A percentile compares a stretch with the other conserved stretches of the same genome.
Evolutionary conservation across 2,113 vertebrate genomes (phyloP).

Genomic region (Vombatus ursinus): DNA sequence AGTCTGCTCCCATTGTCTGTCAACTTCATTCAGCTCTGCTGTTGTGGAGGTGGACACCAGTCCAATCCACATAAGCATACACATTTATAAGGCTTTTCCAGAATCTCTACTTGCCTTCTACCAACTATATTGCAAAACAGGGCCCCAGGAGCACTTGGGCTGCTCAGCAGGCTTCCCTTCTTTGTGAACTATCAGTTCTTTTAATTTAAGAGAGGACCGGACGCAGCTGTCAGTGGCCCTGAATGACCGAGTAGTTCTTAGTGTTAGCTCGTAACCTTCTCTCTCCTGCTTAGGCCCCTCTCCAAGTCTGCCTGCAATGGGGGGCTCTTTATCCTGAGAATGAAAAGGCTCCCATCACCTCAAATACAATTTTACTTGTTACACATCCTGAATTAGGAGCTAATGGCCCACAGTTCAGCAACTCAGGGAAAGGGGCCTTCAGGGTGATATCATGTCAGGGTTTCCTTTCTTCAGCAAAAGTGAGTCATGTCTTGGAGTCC

Average conservation of each 20-base stretch:
- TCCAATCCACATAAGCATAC: fast-evolving
- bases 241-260: neutral
- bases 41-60: neutral
- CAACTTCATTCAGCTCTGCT: neutral
- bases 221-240: neutral
- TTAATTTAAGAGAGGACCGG: neutral
- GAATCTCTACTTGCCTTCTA: neutral
- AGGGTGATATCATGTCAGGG: neutral
- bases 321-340: neutral
- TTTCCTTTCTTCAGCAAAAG: constrained; percentile 9
- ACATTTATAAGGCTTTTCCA: neutral
- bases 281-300: neutral
- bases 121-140: neutral
- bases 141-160: fast-evolving
- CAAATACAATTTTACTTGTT: constrained; percentile 15
- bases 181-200: neutral
- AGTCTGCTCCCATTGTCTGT: neutral
- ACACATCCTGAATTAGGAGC: neutral
- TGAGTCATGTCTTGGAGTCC: constrained; percentile 41
- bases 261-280: neutral
- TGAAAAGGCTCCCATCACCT: constrained; percentile 67
- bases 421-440: fast-evolving
- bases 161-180: neutral
- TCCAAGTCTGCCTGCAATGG: fast-evolving
- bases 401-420: neutral